Evolutionary conservation across 1,140 invertebrate species (phyloP).

Genomic region (Eriosoma lanigerum): DNA sequence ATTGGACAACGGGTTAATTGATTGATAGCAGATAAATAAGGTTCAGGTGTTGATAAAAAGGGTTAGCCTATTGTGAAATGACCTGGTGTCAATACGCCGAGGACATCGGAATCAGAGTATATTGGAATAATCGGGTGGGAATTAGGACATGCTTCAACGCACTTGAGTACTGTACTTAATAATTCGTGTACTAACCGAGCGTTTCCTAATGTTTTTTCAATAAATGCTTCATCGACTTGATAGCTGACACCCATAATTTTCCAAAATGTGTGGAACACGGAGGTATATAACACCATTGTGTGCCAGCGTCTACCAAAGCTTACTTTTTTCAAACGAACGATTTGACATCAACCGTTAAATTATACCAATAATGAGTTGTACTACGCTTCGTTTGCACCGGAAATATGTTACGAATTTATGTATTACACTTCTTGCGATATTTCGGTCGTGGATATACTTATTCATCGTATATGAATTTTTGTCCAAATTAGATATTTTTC

Average conservation of each 20-base stretch:
- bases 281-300: not conserved
- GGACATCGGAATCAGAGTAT: not conserved
- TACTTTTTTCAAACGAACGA: not conserved
- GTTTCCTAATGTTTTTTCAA: not conserved
- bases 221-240: not conserved
- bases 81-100: not conserved
- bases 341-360: not conserved
- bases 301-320: not conserved
- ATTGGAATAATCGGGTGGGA: not conserved
- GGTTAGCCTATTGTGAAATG: not conserved
- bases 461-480: too few species aligned
- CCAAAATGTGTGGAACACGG: not conserved
- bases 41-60: not conserved
- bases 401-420: not conserved
- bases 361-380: slow-evolving; percentile 9
- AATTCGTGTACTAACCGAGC: not conserved
- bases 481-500: too few species aligned
- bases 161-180: not conserved
- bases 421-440: too few species aligned
- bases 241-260: not conserved
- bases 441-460: too few species aligned
- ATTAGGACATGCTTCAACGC: too few species aligned
- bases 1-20: not conserved
- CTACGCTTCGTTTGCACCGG: not conserved
- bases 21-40: not conserved